Base-by-base conservation (phyloP, 2,797 vertebrate species). In the Corythornis leucogaster region DNA sequence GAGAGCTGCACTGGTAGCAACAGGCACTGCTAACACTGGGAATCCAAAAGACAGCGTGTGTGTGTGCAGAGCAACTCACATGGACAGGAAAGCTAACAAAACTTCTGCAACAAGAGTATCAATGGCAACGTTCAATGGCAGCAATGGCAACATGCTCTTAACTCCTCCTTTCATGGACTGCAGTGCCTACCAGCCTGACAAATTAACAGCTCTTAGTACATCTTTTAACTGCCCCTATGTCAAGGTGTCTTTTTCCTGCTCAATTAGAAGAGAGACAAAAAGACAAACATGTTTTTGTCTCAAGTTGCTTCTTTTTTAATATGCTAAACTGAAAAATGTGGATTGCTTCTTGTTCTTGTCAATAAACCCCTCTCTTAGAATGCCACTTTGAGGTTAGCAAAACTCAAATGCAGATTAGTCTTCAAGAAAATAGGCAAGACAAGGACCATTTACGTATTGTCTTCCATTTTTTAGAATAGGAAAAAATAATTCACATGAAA, bases 391-490 rank as follows among this genome's bases (percentile, higher is more conserved):
- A 94, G 55, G 33, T 71, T 70, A 67, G 31, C 10, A 86, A 89
- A 92, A 54, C 48, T 57, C 28, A 67, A 91, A 87, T 46, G 55
- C 24, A 86, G 70, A 87, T 77, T 84, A 94, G 42, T 35, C 70
- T 86, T 96, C 63, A 92, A 93, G 92, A 17, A 89, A 73, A 66
- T 5, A 75, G 28, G 22, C 69, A 87, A 89, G 26, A 20, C 42
- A 82, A 28, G 30, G 64, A 59, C 43, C 20, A 85, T 89, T 84
- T 94, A 64, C 88, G 70, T 87, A 53, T 7, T 2, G 31, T 35
- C 48, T 81, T 69, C 35, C 11, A 76, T 22, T 70, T 85, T 69
- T 84, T 73, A 75, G 46, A 28, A 50, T 2, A 75, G 30, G 21
- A 40, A 91, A 43, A 85, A 53, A 57, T n/a, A 7, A 59, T 85